Conservation (phyloP, 2,888 invertebrate genomes). For the Leptinotarsa peninsularis region DNA sequence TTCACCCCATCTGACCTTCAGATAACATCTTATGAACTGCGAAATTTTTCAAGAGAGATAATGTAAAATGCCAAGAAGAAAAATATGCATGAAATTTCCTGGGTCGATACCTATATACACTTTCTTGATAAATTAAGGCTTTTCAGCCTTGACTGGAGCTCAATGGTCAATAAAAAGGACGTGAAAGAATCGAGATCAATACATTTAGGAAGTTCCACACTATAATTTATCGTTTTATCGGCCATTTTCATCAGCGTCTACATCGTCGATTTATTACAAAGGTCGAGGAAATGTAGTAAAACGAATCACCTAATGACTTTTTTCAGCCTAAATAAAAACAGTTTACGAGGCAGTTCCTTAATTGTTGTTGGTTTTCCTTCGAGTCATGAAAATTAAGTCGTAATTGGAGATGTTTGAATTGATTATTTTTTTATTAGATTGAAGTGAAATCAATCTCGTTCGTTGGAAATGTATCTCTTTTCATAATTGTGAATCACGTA, state of each 20-base stretch:
- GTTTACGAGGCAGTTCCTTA: constrained; percentile 27
- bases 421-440: constrained; percentile 1
- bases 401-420: constrained; percentile 1
- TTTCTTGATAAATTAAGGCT: constrained; percentile 25
- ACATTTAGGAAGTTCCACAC: constrained; percentile 43
- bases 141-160: constrained; percentile 28
- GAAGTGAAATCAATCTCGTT: not conserved
- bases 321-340: constrained; percentile 28
- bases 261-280: constrained; percentile 44
- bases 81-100: constrained; percentile 17
- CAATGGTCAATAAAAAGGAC: constrained; percentile 46
- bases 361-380: constrained; percentile 19
- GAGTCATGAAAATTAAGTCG: constrained; percentile 17
- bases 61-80: constrained; percentile 23
- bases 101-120: constrained; percentile 1
- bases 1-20: constrained; percentile 19
- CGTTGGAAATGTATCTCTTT: not conserved
- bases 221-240: constrained; percentile 47
- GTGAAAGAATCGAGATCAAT: constrained; percentile 45
- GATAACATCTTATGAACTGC: constrained; percentile 12
- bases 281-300: constrained; percentile 40
- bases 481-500: no score
- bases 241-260: constrained; percentile 46
- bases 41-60: constrained; percentile 24
- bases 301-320: constrained; percentile 39